A percentile compares a stretch with the other conserved stretches of the same genome.
Evolutionary conservation across 1,140 invertebrate species (phyloP).

Genomic region (Brachystomella parvula): DNA sequence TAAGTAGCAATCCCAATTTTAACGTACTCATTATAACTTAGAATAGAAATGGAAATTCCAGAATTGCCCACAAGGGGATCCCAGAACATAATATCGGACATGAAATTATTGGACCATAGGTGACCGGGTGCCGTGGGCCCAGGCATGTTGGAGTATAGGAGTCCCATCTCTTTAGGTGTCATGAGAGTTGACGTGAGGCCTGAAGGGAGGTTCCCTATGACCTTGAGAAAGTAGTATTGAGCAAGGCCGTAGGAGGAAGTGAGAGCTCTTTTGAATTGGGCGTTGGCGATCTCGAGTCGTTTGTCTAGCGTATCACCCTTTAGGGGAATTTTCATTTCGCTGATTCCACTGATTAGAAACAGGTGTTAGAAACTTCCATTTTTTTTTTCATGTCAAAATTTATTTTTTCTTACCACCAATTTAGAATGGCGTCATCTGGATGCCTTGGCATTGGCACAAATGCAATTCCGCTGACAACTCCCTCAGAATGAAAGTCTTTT

Average conservation of each 20-base stretch:
- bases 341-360: not conserved
- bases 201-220: not conserved
- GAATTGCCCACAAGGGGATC: not conserved
- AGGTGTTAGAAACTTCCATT: not conserved
- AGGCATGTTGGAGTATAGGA: slow-evolving; percentile 4
- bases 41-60: not conserved
- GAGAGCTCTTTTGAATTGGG: not conserved
- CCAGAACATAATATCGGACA: slow-evolving; percentile 8
- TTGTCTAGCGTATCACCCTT: not conserved
- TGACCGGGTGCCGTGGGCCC: not conserved
- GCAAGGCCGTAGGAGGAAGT: not conserved
- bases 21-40: slow-evolving; percentile 3
- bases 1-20: not conserved
- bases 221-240: not conserved
- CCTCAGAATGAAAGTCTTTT: not conserved
- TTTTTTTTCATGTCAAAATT: not conserved
- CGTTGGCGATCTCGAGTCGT: not conserved
- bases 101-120: slow-evolving; percentile 1
- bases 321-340: not conserved
- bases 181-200: not conserved
- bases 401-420: slow-evolving; percentile 3
- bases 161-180: not conserved
- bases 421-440: slow-evolving; percentile 3
- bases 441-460: slow-evolving; percentile 4
- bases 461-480: not conserved